Base-by-base conservation (phyloP, 1,140 invertebrate genomes). In the Phthorimaea operculella region DNA sequence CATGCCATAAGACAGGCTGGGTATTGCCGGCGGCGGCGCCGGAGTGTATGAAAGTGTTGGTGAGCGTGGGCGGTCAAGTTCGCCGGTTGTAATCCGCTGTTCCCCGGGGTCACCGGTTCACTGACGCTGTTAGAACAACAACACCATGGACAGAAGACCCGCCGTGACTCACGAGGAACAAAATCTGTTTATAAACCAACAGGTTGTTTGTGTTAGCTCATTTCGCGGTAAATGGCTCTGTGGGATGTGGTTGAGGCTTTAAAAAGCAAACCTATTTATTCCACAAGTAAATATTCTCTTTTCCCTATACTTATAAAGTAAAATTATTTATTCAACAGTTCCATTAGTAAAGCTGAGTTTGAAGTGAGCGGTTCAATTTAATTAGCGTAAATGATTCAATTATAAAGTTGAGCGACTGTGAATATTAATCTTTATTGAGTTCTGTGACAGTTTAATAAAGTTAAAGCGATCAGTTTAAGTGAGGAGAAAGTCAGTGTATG, bases 11-110 rank as follows among this genome's bases (percentile, higher is more conserved):
- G 44, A 15, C n/a, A 15, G 8, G 44, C 14, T 4, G 11, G 44
- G 12, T n/a, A 47, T 47, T 16, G 44, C 36, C 36, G 36, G 21
- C n/a, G 36, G 36, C 36, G 36, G 36, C 36, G 36, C n/a, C n/a
- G 21, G 48, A 58, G 47, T 53, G 47, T 63, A 67, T 60, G 62
- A 67, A 66, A 64, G 61, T 67, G 58, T 58, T 67, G 58, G 57
- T 45, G 59, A 48, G 59, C 57, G 77, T 80, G 73, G 79, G 79
- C 77, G 79, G 74, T 72, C 76, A 70, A 73, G 77, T 77, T 78
- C 70, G 66, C 66, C 66, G 60, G 58, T 28, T 69, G 69, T 75
- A 69, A 72, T 74, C 70, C 64, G 64, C 64, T 64, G 68, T 73
- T 60, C 65, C 53, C 60, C 55, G 74, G 68, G 77, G 76, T 80